Evolutionary conservation across 2,888 invertebrate species (phyloP).

Genomic region (Nematopogon swammerdamellus): DNA sequence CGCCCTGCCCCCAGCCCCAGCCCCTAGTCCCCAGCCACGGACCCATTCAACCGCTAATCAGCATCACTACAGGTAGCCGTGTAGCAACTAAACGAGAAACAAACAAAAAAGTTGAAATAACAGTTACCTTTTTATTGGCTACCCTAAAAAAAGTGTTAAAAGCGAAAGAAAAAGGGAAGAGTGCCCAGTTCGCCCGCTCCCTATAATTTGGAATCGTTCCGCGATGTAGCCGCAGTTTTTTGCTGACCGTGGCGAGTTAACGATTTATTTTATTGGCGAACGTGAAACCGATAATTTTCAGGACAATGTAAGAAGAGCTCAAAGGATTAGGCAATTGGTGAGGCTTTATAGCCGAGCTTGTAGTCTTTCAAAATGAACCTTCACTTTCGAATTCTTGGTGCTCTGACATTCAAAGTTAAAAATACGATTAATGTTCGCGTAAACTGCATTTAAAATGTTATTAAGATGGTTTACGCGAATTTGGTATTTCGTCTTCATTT

Average conservation of each 20-base stretch:
- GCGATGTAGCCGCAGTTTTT: background rate
- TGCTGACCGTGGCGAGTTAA: background rate
- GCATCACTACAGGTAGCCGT: constrained; percentile 27
- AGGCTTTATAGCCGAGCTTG: too few relatives aligned
- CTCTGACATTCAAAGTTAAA: too few relatives aligned
- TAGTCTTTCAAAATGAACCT: too few relatives aligned
- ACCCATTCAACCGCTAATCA: too few relatives aligned
- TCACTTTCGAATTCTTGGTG: too few relatives aligned
- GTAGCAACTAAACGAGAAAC: constrained; percentile 22
- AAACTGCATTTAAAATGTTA: too few relatives aligned
- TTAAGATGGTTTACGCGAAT: too few relatives aligned
- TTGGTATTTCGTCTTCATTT: too few relatives aligned
- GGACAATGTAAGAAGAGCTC: background rate
- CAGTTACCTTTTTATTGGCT: background rate
- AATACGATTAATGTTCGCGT: too few relatives aligned
- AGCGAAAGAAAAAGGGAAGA: background rate
- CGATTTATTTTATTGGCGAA: background rate
- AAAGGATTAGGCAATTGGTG: too few relatives aligned
- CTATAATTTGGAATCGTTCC: background rate
- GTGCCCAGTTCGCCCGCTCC: background rate
- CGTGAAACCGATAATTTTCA: background rate
- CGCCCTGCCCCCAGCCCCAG: too few relatives aligned
- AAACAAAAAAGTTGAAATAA: constrained; percentile 13
- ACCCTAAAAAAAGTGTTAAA: background rate
- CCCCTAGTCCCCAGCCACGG: too few relatives aligned